Evolutionary conservation across 2,797 vertebrate species (phyloP).

Genomic region (Momotus momota): DNA sequence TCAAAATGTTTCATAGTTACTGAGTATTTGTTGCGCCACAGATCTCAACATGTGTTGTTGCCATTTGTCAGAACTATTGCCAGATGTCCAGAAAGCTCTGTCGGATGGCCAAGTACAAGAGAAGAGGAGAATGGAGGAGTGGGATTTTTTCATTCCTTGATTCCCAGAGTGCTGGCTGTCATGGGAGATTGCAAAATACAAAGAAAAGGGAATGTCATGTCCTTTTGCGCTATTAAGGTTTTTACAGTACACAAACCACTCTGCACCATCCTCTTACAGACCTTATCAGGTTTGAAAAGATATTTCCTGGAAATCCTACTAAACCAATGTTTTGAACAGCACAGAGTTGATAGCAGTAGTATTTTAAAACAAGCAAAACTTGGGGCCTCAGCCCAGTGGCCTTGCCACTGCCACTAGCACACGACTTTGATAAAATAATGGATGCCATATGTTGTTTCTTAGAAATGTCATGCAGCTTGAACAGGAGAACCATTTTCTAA

Average conservation of each 20-base stretch:
- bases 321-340: not conserved
- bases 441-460: constrained; percentile 52
- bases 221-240: not conserved
- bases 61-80: constrained; percentile 20
- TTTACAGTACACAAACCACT: not conserved
- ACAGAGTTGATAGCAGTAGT: not conserved
- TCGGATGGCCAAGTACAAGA: not conserved
- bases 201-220: not conserved
- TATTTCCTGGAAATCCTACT: constrained; percentile 30
- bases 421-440: constrained; percentile 46
- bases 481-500: constrained; percentile 34
- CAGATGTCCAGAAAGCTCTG: constrained; percentile 14
- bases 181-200: constrained; percentile 26
- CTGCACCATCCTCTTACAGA: not conserved
- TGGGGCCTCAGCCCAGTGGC: not conserved
- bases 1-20: not conserved
- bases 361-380: constrained; percentile 25
- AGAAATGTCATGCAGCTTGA: constrained; percentile 47
- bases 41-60: not conserved
- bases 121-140: not conserved
- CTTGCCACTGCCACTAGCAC: not conserved
- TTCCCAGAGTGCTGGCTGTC: not conserved
- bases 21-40: not conserved
- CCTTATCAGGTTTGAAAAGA: constrained; percentile 8
- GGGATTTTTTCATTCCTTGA: not conserved